A percentile compares a stretch with the other conserved stretches of the same genome.
Conservation (phyloP, 2,888 invertebrate genomes). For the Scaptomyza cyrtandrae region DNA sequence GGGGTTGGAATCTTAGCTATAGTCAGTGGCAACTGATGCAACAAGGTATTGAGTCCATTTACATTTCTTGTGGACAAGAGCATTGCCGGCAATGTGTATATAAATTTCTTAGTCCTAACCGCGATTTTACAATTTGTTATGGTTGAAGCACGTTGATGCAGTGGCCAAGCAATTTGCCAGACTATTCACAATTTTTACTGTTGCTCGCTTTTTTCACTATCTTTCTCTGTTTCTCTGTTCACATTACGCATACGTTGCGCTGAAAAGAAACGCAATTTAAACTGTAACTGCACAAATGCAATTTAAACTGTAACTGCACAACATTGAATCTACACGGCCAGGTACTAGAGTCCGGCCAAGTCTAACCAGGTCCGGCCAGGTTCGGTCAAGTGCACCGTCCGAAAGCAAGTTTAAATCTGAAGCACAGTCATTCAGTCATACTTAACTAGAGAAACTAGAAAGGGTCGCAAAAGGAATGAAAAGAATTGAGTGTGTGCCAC, state of each 20-base stretch:
- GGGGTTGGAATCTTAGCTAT: background rate
- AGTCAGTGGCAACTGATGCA: too few relatives aligned
- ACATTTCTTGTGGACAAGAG: slow-evolving; percentile 23
- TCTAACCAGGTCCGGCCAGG: background rate
- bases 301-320: slow-evolving; percentile 51
- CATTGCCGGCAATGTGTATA: background rate
- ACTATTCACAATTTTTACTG: slow-evolving; percentile 27
- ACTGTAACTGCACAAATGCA: slow-evolving; percentile 51
- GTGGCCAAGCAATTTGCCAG: slow-evolving; percentile 44
- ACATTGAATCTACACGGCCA: background rate
- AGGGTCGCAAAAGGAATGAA: background rate
- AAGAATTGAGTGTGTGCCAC: background rate
- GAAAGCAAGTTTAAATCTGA: background rate
- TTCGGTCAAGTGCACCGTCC: too few relatives aligned
- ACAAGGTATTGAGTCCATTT: slow-evolving; percentile 16
- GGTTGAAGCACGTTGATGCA: slow-evolving; percentile 40
- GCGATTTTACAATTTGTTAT: slow-evolving; percentile 52
- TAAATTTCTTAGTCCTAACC: slow-evolving; percentile 9
- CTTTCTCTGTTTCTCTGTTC: slow-evolving; percentile 6
- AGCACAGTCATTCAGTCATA: slow-evolving; percentile 9
- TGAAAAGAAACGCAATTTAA: slow-evolving; percentile 49
- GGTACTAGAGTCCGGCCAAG: slow-evolving; percentile 11
- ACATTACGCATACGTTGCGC: slow-evolving; percentile 64
- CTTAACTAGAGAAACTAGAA: slow-evolving; percentile 9
- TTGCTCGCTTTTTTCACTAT: background rate